Evolutionary conservation across 2,113 vertebrate genomes (phyloP).

Genomic region (Tyrannus savana): DNA sequence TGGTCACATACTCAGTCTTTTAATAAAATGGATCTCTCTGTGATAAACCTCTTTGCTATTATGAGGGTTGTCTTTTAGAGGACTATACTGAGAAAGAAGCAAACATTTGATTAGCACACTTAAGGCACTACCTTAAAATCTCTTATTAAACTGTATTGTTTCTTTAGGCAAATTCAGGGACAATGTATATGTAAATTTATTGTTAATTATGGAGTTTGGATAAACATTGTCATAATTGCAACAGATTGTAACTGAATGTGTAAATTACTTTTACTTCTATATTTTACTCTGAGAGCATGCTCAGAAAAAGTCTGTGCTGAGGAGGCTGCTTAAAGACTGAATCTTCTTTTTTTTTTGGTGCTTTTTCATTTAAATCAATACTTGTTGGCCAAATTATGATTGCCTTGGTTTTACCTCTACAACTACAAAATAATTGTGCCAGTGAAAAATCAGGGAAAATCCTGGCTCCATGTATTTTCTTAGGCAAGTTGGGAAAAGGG

Average conservation of each 20-base stretch:
- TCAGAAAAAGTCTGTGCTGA: neutral
- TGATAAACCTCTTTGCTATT: neutral
- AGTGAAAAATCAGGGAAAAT: neutral
- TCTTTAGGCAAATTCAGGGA: neutral
- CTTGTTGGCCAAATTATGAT: neutral
- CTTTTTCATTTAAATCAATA: neutral
- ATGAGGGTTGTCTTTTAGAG: neutral
- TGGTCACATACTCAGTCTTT: neutral
- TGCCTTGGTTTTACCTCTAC: neutral
- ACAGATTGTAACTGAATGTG: neutral
- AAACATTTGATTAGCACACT: neutral
- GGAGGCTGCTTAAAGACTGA: neutral
- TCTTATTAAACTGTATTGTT: neutral
- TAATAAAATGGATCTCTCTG: neutral
- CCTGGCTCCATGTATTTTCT: neutral
- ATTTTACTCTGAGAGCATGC: neutral
- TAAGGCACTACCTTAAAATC: neutral
- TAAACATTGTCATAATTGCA: neutral
- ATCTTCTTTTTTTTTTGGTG: neutral
- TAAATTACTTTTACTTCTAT: neutral
- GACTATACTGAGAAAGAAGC: neutral
- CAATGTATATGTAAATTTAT: neutral
- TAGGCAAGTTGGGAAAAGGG: neutral
- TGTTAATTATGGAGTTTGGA: neutral
- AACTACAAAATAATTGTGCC: neutral